These are phyloP conservation scores for Lottia gigantea DNA, from an alignment of 2,888 invertebrate genomes.

Conservation along the genomic window DNA sequence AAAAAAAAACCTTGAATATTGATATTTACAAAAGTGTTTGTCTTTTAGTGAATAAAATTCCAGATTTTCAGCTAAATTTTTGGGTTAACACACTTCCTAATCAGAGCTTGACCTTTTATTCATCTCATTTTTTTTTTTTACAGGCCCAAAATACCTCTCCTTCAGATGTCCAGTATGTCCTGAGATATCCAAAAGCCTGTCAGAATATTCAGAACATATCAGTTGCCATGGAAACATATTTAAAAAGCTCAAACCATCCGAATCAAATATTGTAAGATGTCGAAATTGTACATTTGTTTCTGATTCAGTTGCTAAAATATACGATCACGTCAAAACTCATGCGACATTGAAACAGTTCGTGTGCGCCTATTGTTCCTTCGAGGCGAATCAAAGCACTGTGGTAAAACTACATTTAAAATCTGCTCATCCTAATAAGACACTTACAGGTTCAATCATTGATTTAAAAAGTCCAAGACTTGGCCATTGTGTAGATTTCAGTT, in stretches of 20 bases:
- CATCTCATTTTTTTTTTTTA: too few relatives aligned
- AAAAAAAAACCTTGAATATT: too few relatives aligned
- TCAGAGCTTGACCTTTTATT: too few relatives aligned
- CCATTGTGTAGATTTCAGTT: not conserved
- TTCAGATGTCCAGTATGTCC: not conserved
- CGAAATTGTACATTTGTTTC: not conserved
- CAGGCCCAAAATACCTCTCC: too few relatives aligned
- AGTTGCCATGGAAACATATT: not conserved
- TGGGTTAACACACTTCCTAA: too few relatives aligned
- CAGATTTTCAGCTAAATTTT: too few relatives aligned
- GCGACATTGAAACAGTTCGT: not conserved
- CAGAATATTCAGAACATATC: not conserved
- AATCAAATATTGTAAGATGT: not conserved
- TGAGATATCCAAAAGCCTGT: not conserved
- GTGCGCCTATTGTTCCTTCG: not conserved
- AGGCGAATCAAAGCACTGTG: not conserved
- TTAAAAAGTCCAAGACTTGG: not conserved
- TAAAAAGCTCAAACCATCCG: not conserved
- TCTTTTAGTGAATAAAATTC: too few relatives aligned
- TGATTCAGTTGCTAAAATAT: not conserved
- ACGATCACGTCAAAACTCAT: not conserved
- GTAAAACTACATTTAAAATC: not conserved
- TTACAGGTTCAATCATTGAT: not conserved
- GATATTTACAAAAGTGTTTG: too few relatives aligned
- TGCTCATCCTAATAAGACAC: not conserved